Evolutionary conservation across 1,140 invertebrate genomes (phyloP).

Genomic region (Brachionus rotundiformis): DNA sequence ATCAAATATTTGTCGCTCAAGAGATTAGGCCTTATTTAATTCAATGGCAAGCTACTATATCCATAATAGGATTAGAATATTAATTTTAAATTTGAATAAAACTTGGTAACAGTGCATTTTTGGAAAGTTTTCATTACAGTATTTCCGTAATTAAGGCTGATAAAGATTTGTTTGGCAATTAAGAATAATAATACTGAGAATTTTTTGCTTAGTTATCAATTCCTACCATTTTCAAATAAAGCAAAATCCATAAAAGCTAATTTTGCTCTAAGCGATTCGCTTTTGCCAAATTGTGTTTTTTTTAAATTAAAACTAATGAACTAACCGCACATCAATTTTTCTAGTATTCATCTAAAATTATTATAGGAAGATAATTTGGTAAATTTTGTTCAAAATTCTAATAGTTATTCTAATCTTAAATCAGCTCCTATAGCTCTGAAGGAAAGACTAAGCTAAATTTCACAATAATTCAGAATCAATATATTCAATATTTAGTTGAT

Average conservation of each 20-base stretch:
- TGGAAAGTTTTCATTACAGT: neutral
- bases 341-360: neutral
- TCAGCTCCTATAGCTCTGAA: neutral
- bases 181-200: neutral
- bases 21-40: neutral
- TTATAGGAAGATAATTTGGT: neutral
- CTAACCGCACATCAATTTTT: neutral
- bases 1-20: neutral
- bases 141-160: neutral
- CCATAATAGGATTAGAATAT: neutral
- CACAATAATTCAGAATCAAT: neutral
- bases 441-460: neutral
- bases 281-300: neutral
- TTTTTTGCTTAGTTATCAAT: neutral
- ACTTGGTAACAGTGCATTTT: neutral
- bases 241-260: slow-evolving; percentile 1
- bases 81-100: neutral
- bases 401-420: neutral
- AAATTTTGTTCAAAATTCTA: no score
- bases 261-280: neutral
- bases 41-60: neutral
- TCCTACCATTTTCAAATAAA: neutral
- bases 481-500: no score
- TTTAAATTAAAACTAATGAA: neutral
- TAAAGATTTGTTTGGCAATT: neutral